Base-by-base conservation (phyloP, 2,888 invertebrate genomes). In the Platycnemis pennipes region DNA sequence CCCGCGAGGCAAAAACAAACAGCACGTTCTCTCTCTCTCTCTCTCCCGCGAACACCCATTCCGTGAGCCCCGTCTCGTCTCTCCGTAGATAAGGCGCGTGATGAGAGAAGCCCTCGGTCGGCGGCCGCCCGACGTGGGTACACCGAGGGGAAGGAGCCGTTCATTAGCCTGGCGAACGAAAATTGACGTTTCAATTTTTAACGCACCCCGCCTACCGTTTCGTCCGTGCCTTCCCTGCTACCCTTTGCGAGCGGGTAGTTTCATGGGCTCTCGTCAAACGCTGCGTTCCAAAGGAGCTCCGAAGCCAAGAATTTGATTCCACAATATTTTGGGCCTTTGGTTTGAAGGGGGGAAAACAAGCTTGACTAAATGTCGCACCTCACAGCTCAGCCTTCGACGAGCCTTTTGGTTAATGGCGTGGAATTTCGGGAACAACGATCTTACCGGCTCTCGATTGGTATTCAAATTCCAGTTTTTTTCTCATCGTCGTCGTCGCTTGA, bases 121-220 rank as follows among this genome's bases (percentile, higher is more conserved):
- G 19, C 77, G 37, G 11, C n/a, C n/a, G n/a, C n/a, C n/a, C n/a
- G 16, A 13, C 31, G 77, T n/a, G 63, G 5, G 63, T 5, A 22
- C 26, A 26, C 0, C 26, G 63, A 63, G 26, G 2, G 63, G 63
- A 63, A 63, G 63, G 63, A 63, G 63, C 26, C 63, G n/a, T 63
- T 63, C 63, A 63, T 63, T 63, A 63, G 63, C 1, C 63, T n/a
- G 63, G 63, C 63, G 63, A 63, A 26, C 22, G 63, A 63, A 63
- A 63, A 63, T 63, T 63, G 77, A 77, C 77, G 77, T 31, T 77
- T 77, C 26, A 77, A 63, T 63, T 63, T 63, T 63, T 63, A 77
- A 37, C 77, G 37, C 13, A 2, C 63, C 2, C n/a, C n/a, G 22
- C n/a, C 63, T 4, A 5, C 63, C 63, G 63, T 63, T 63, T 63